Evolutionary conservation across 1,140 invertebrate genomes (phyloP).

Genomic region (Scaptomyza hsui): DNA sequence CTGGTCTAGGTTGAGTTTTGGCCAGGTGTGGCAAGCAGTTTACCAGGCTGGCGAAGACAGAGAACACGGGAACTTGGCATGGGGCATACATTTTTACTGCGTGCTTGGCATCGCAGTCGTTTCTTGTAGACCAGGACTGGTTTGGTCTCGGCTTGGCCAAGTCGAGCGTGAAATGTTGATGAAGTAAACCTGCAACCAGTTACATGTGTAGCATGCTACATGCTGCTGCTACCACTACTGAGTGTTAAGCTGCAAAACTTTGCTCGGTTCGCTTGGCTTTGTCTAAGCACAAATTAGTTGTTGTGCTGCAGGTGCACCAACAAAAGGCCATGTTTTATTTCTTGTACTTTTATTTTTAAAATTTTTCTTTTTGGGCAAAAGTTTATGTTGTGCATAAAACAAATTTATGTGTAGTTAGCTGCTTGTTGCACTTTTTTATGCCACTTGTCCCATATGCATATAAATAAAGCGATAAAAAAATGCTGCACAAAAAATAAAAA

Average conservation of each 20-base stretch:
- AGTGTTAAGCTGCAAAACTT: slow-evolving; percentile 69
- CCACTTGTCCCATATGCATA: slow-evolving; percentile 73
- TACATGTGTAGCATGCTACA: slow-evolving; percentile 32
- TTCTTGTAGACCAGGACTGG: slow-evolving; percentile 24
- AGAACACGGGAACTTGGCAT: slow-evolving; percentile 29
- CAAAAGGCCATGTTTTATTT: slow-evolving; percentile 35
- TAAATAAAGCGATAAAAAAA: slow-evolving; percentile 74
- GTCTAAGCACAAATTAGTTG: slow-evolving; percentile 74
- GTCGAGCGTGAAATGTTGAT: slow-evolving; percentile 78
- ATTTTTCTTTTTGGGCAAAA: slow-evolving; percentile 26
- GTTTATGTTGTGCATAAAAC: slow-evolving; percentile 65
- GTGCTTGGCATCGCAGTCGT: slow-evolving; percentile 58
- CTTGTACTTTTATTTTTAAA: slow-evolving; percentile 4
- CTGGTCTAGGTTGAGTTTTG: slow-evolving; percentile 35
- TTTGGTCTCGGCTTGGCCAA: slow-evolving; percentile 45
- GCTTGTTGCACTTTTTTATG: slow-evolving; percentile 31
- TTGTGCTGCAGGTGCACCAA: slow-evolving; percentile 44
- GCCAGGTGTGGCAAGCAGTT: slow-evolving; percentile 55
- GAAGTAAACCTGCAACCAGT: slow-evolving; percentile 66
- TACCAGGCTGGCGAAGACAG: not conserved
- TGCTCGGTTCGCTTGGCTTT: slow-evolving; percentile 41
- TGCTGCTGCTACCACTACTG: slow-evolving; percentile 47
- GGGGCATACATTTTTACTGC: slow-evolving; percentile 75
- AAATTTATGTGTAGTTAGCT: slow-evolving; percentile 58
- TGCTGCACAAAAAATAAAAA: slow-evolving; percentile 18